A percentile compares a stretch with the other conserved stretches of the same genome.
Evolutionary conservation across 2,888 invertebrate species (phyloP).

Genomic region (Sphaeridia pumilis): DNA sequence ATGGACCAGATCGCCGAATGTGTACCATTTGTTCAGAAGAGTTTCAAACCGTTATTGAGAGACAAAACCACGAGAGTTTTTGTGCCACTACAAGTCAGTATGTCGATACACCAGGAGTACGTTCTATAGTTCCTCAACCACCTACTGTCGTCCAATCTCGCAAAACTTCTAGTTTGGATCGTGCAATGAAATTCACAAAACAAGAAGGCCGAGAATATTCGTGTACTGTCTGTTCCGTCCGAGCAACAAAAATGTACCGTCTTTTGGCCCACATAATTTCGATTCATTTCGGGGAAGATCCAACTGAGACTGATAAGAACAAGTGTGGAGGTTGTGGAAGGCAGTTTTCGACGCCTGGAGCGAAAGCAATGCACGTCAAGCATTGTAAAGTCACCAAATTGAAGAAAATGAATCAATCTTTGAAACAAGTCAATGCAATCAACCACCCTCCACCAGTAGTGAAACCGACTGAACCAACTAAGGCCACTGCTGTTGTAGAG

Average conservation of each 20-base stretch:
- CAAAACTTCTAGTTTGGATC: not conserved
- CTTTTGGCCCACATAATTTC: constrained; percentile 1
- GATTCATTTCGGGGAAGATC: constrained; percentile 9
- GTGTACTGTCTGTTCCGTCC: constrained; percentile 10
- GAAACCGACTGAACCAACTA: not conserved
- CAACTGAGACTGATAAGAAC: not conserved
- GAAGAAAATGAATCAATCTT: not conserved
- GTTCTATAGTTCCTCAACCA: not conserved
- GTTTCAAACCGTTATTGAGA: not conserved
- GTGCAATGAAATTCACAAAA: not conserved
- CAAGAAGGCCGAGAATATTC: not conserved
- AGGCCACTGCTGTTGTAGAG: not conserved
- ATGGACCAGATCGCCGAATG: not conserved
- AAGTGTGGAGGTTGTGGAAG: constrained; percentile 2
- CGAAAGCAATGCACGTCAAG: not conserved
- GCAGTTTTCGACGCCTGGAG: not conserved
- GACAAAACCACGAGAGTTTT: constrained; percentile 3
- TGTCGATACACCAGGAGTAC: not conserved
- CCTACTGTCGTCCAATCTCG: not conserved
- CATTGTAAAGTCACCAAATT: not conserved
- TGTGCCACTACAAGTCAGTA: not conserved
- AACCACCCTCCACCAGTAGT: not conserved
- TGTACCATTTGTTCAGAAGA: constrained; percentile 5
- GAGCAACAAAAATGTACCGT: not conserved
- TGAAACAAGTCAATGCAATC: not conserved